Percentiles rank a stretch among this genome's conserved stretches.
Evolutionary conservation across 2,113 vertebrate genomes (phyloP).

Genomic region (Rhinolophus ferrumequinum): DNA sequence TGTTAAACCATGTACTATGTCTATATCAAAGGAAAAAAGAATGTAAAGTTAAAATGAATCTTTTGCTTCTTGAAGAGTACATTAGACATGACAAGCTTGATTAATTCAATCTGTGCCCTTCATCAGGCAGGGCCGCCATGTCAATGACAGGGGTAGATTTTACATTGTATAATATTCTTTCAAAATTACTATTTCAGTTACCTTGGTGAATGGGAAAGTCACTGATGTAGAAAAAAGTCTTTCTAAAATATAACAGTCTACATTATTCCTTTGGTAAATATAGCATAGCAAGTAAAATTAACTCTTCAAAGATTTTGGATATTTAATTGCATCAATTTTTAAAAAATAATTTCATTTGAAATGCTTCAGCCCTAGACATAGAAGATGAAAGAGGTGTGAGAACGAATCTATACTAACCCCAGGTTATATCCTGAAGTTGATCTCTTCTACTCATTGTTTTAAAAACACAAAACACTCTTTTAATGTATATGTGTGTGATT

Average conservation of each 20-base stretch:
- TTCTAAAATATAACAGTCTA: not conserved
- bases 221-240: not conserved
- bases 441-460: not conserved
- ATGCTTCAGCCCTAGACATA: not conserved
- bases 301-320: conserved; percentile 44
- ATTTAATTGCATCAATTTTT: not conserved
- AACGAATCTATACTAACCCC: not conserved
- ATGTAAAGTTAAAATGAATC: not conserved
- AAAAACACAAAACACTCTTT: not conserved
- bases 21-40: not conserved
- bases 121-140: not conserved
- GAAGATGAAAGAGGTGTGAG: not conserved
- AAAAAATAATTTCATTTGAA: not conserved
- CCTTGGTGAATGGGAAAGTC: conserved; percentile 12
- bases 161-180: not conserved
- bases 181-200: not conserved
- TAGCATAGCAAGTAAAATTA: not conserved
- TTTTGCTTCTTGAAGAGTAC: not conserved
- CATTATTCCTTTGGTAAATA: conserved; percentile 29
- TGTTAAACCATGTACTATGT: not conserved
- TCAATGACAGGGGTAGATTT: not conserved
- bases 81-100: not conserved
- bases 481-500: not conserved
- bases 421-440: not conserved
- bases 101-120: not conserved